Evolutionary conservation across 2,113 vertebrate species (phyloP).

Genomic region (Mungos mungo): DNA sequence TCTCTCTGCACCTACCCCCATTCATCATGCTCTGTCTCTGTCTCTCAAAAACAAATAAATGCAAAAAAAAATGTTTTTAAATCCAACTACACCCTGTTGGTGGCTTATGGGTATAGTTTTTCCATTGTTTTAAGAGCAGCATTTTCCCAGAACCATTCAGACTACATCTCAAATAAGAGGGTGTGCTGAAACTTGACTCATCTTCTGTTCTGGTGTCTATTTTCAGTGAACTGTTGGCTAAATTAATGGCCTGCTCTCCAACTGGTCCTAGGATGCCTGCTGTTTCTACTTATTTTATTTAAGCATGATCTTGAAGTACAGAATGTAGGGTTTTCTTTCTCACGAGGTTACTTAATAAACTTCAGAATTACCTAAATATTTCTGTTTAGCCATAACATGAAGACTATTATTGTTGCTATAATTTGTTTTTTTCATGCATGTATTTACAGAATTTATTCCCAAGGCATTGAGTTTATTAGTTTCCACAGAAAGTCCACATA

Average conservation of each 20-base stretch:
- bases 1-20: too few species aligned
- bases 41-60: too few species aligned
- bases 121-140: background rate
- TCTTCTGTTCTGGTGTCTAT: background rate
- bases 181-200: background rate
- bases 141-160: background rate
- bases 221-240: background rate
- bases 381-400: background rate
- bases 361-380: background rate
- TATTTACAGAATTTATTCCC: background rate
- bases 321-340: background rate
- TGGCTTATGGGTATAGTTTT: background rate
- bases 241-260: background rate
- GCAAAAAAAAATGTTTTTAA: too few species aligned
- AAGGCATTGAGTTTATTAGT: background rate
- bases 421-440: background rate
- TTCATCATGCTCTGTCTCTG: too few species aligned
- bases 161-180: background rate
- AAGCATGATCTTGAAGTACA: slow-evolving; percentile 1
- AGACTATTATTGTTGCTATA: background rate
- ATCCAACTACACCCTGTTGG: background rate
- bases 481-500: background rate
- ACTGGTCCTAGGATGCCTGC: background rate
- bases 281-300: slow-evolving; percentile 24
- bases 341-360: background rate